Evolutionary conservation across 1,140 invertebrate species (phyloP).

Genomic region (Bombus vancouverensis): DNA sequence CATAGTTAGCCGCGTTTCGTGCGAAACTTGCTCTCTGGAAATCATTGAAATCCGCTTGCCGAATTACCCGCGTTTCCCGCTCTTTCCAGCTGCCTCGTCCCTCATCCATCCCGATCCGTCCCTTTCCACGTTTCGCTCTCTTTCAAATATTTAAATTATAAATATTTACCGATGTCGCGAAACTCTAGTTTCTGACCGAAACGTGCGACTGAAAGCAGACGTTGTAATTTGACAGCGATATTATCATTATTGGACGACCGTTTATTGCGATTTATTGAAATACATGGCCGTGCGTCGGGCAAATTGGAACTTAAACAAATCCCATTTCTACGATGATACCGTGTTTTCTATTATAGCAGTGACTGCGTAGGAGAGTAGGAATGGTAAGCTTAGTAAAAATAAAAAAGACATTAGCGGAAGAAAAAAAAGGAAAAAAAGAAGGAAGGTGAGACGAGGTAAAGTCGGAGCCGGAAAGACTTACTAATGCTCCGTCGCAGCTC

Average conservation of each 20-base stretch:
- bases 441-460: constrained; percentile 29
- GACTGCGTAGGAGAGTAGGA: background rate
- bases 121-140: background rate
- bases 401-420: background rate
- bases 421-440: background rate
- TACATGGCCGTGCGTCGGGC: too few species aligned
- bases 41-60: constrained; percentile 23
- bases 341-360: background rate
- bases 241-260: background rate
- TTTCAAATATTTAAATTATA: constrained; percentile 39
- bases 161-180: constrained; percentile 23
- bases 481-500: constrained; percentile 42
- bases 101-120: background rate
- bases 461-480: constrained; percentile 56
- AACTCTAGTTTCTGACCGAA: background rate
- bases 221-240: background rate
- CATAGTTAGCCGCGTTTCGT: constrained; percentile 40
- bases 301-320: constrained; percentile 30
- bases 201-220: background rate
- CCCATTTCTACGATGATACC: constrained; percentile 1
- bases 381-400: background rate
- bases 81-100: background rate
- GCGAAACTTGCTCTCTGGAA: background rate
- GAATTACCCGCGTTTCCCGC: background rate
- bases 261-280: constrained; percentile 32